Percentiles rank a stretch among this genome's conserved stretches.
These are phyloP conservation scores for Scaptomyza parva DNA, from an alignment of 2,888 invertebrate genomes.

Conservation along the genomic window DNA sequence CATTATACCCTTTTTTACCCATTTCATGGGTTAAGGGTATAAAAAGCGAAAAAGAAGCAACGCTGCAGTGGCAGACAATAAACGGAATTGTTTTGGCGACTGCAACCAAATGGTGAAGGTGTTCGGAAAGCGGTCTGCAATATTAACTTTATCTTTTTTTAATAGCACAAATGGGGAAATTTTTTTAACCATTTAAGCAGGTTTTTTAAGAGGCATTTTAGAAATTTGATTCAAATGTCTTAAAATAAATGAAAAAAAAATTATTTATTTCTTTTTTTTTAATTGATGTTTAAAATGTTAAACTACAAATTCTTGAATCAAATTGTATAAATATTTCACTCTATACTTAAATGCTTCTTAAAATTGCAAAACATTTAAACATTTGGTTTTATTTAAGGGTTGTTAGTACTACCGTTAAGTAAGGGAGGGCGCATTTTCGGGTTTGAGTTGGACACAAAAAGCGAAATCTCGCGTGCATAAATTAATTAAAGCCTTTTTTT, in stretches of 20 bases:
- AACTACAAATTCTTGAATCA: too few relatives aligned
- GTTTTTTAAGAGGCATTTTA: background rate
- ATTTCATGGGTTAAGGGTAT: too few relatives aligned
- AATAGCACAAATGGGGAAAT: constrained; percentile 4
- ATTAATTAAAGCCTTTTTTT: constrained; percentile 56
- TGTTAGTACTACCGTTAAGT: background rate
- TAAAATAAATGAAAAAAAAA: background rate
- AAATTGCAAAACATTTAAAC: background rate
- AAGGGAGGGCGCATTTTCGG: background rate
- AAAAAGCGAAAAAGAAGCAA: background rate
- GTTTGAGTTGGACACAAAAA: background rate
- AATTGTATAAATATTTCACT: too few relatives aligned
- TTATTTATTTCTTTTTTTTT: too few relatives aligned
- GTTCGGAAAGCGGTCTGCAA: background rate
- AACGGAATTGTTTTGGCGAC: constrained; percentile 56
- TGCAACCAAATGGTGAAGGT: constrained; percentile 18
- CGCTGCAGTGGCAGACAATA: constrained; percentile 32
- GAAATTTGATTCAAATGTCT: background rate
- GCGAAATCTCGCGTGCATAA: constrained; percentile 48
- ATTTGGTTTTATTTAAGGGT: constrained; percentile 8
- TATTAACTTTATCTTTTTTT: constrained; percentile 16
- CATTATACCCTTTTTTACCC: too few relatives aligned
- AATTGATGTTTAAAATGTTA: too few relatives aligned
- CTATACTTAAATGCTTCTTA: background rate
- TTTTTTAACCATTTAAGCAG: background rate